Evolutionary conservation across 1,140 invertebrate species (phyloP).

Genomic region (Eciton burchellii): DNA sequence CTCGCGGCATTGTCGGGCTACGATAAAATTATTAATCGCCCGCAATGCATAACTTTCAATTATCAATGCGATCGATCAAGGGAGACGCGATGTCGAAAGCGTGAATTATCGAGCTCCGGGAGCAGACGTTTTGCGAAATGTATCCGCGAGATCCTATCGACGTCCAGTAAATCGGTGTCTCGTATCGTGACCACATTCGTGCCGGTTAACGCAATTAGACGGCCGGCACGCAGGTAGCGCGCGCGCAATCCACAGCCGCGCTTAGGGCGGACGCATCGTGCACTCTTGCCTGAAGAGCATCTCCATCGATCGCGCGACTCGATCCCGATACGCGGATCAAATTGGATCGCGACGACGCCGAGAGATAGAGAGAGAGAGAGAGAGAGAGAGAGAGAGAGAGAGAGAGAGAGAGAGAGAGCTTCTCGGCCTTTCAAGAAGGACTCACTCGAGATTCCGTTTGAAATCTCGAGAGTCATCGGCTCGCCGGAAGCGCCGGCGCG

Average conservation of each 20-base stretch:
- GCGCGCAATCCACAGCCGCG: constrained; percentile 73
- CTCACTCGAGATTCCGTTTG: not conserved
- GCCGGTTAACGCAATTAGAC: constrained; percentile 78
- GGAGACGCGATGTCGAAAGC: constrained; percentile 37
- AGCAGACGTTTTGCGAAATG: constrained; percentile 59
- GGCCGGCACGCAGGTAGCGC: constrained; percentile 70
- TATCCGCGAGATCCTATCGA: constrained; percentile 66
- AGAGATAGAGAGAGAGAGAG: no score
- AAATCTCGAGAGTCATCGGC: constrained; percentile 19
- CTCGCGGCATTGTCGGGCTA: not conserved
- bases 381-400: no score
- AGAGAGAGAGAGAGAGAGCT: no score
- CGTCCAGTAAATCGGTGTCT: constrained; percentile 77
- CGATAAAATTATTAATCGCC: constrained; percentile 23
- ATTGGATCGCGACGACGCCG: not conserved
- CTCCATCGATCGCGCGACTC: no score
- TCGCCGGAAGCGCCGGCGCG: constrained; percentile 64
- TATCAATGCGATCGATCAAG: constrained; percentile 4
- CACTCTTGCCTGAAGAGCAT: no score
- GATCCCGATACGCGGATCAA: constrained; percentile 1
- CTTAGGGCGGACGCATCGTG: constrained; percentile 75
- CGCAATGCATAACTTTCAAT: constrained; percentile 47
- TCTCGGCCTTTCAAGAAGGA: not conserved
- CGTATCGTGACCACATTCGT: constrained; percentile 71
- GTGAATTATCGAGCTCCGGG: constrained; percentile 33